phyloP scores from a whole-genome alignment of 2,113 vertebrate species.

The Turnix velox region DNA sequence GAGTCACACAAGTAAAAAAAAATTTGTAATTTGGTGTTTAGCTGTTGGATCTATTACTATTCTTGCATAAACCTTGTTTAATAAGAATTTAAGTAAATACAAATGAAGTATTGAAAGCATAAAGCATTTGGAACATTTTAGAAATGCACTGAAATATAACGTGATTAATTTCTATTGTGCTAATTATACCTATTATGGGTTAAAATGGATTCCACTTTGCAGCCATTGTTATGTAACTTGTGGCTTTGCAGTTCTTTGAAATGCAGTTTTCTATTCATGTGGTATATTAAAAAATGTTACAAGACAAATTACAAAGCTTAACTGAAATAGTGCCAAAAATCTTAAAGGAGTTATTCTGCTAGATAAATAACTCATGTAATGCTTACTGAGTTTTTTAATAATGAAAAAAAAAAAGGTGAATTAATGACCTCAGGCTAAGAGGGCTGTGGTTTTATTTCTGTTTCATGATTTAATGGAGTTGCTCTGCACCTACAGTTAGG shows the following conservation, averaged over 20 bases:
- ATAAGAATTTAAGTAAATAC: background rate
- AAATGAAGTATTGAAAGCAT: background rate
- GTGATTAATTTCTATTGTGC: background rate
- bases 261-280: background rate
- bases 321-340: constrained; percentile 1
- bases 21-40: background rate
- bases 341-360: background rate
- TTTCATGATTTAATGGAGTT: background rate
- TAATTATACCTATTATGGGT: constrained; percentile 15
- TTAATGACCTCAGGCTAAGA: background rate
- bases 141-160: background rate
- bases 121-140: constrained; percentile 30
- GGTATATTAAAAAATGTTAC: constrained; percentile 9
- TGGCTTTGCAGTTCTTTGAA: constrained; percentile 38
- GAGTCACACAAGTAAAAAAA: background rate
- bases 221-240: constrained; percentile 11
- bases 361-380: background rate
- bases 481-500: background rate
- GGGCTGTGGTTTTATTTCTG: accelerated
- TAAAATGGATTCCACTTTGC: background rate
- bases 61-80: background rate
- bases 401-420: background rate
- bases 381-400: background rate
- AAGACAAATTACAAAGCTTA: constrained; percentile 9
- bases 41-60: background rate